Conservation (phyloP, 2,888 invertebrate species). For the Coenonympha glycerion region DNA sequence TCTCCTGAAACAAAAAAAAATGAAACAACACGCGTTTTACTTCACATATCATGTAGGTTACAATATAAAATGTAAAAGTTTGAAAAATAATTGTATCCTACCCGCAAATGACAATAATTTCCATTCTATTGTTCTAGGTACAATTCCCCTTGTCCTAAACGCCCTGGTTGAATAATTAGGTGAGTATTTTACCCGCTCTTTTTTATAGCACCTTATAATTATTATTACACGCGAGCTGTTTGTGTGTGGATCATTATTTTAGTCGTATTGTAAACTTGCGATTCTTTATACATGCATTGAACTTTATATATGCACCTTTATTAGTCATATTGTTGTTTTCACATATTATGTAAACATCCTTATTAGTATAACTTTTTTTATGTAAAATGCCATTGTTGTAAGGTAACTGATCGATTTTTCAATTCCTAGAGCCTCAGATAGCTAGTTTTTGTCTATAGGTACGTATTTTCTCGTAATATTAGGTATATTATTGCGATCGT, state of each 20-base stretch:
- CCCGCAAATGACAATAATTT: slow-evolving; percentile 4
- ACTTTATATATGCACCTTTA: not conserved
- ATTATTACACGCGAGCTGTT: slow-evolving; percentile 15
- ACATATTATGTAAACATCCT: not conserved
- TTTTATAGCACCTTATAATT: slow-evolving; percentile 23
- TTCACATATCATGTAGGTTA: slow-evolving; percentile 44
- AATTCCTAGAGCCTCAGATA: not conserved
- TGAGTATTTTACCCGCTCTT: slow-evolving; percentile 42
- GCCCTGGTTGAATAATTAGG: slow-evolving; percentile 41
- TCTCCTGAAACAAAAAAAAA: slow-evolving; percentile 28
- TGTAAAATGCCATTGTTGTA: no score
- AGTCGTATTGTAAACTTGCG: not conserved
- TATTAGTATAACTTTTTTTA: not conserved
- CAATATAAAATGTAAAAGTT: not conserved
- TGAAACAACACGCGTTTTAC: slow-evolving; percentile 39
- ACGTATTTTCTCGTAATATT: no score
- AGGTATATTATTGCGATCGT: not conserved
- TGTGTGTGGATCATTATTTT: not conserved
- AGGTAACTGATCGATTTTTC: no score
- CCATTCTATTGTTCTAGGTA: slow-evolving; percentile 55
- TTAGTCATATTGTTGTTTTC: not conserved
- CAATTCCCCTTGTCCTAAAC: slow-evolving; percentile 41
- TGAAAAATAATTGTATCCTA: not conserved
- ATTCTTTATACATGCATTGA: not conserved
- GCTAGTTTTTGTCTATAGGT: no score